Evolutionary conservation across 2,888 invertebrate species (phyloP).

Genomic region (Keiferia lycopersicella): DNA sequence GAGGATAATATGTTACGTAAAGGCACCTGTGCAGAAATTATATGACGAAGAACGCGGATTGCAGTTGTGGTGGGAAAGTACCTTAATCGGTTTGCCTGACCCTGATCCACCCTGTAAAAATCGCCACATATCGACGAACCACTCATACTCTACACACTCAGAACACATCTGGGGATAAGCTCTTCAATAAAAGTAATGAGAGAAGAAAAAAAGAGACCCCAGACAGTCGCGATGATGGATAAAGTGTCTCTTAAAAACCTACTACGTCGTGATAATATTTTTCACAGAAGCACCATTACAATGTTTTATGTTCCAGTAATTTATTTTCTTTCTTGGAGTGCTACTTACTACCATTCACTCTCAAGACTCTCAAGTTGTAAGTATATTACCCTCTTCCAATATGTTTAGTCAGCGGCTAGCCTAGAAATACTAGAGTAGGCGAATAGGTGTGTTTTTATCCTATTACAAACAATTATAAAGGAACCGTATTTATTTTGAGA

Average conservation of each 20-base stretch:
- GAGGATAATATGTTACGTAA: too few species aligned
- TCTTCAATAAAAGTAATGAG: neutral
- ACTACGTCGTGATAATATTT: neutral
- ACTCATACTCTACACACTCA: neutral
- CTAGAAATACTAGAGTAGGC: neutral
- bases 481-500: neutral
- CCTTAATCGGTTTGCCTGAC: too few species aligned
- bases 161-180: neutral
- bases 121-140: too few species aligned
- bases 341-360: neutral
- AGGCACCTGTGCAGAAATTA: too few species aligned
- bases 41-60: too few species aligned
- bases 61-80: too few species aligned
- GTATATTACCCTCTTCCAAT: constrained; percentile 10
- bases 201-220: neutral
- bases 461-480: neutral
- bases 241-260: constrained; percentile 9
- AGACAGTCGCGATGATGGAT: neutral
- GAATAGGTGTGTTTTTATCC: neutral
- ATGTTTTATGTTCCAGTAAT: constrained; percentile 1
- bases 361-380: neutral
- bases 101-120: too few species aligned
- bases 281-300: constrained; percentile 6
- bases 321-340: neutral
- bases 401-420: constrained; percentile 3